Conservation (phyloP, 2,113 vertebrate genomes). For the Ptychochromis oligacanthus region DNA sequence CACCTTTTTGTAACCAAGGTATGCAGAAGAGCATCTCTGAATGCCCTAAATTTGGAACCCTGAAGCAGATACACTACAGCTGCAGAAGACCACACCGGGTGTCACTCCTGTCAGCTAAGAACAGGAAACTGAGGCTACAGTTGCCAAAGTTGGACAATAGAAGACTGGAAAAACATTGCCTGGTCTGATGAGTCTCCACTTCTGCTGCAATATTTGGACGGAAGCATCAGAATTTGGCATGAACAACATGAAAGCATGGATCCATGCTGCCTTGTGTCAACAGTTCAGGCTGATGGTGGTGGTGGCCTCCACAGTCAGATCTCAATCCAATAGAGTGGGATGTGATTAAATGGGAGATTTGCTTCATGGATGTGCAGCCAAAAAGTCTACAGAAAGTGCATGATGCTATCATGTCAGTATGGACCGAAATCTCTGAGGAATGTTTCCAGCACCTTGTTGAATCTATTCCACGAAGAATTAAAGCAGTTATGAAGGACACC, state of each 20-base stretch:
- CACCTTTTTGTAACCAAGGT: too few species aligned
- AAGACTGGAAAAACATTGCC: not conserved
- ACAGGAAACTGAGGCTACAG: not conserved
- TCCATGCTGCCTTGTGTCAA: not conserved
- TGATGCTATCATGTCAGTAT: not conserved
- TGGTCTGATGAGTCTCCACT: not conserved
- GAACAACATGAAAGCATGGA: not conserved
- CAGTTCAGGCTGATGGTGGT: not conserved
- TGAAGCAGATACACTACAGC: not conserved
- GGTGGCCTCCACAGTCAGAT: too few species aligned
- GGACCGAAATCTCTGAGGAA: not conserved
- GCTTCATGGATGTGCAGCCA: too few species aligned
- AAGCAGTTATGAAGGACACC: not conserved
- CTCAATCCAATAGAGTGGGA: too few species aligned
- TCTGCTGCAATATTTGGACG: not conserved
- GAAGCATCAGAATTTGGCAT: too few species aligned
- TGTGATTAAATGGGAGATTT: too few species aligned
- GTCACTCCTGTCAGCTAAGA: not conserved
- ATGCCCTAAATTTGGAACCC: not conserved
- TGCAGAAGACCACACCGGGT: too few species aligned
- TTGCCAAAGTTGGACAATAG: not conserved
- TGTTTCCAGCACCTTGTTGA: constrained; percentile 6
- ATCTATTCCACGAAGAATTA: not conserved
- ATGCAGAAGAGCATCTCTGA: not conserved
- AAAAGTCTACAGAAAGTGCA: too few species aligned